Base-by-base conservation (phyloP, 2,113 vertebrate species). In the Spheniscus mendiculus region DNA sequence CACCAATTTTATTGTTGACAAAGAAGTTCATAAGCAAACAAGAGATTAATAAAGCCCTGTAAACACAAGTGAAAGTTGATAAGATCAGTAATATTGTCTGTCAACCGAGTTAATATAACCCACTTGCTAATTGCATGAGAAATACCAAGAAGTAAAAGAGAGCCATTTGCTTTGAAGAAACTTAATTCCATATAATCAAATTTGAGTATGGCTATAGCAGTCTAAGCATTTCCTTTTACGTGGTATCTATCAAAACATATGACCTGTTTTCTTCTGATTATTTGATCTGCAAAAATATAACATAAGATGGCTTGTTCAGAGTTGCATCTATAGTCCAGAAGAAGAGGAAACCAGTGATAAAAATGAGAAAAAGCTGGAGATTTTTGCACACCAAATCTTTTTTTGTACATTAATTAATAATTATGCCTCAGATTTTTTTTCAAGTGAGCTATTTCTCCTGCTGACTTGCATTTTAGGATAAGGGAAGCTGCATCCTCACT, bases 1-100 rank as follows among this genome's bases (percentile, higher is more conserved):
- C 87, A 92, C 73, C 65, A 76, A 80, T 96, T 87, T 92, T 77
- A 38, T 13, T 89, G 36, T 93, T 91, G 89, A 97, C 96, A 96
- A 83, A 95, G 90, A 91, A 84, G 78, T 93, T 87, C 93, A 79
- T 92, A 82, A 86, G 93, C 79, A 98, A 97, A 97, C 70, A 97
- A 87, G 86, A 94, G 96, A 88, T 90, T 90, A 94, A 95, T 84
- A 96, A 83, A 93, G 53, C 55, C 58, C 83, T 76, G 58, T 36
- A 40, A 49, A 70, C 71, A 74, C 76, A 93, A 91, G 61, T 62
- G 83, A 65, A 96, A 65, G 44, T 38, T 95, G 95, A 94, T 92
- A 97, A 95, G 40, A 97, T 96, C 76, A 93, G 65, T 81, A 96
- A 89, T 97, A 94, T 83, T 3, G 4, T 89, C 93, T 91, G 95